Percentiles rank a stretch among this genome's conserved stretches.
phyloP scores from a whole-genome alignment of 64 coral and sea anemone genomes.

The Pocillopora damicornis region DNA sequence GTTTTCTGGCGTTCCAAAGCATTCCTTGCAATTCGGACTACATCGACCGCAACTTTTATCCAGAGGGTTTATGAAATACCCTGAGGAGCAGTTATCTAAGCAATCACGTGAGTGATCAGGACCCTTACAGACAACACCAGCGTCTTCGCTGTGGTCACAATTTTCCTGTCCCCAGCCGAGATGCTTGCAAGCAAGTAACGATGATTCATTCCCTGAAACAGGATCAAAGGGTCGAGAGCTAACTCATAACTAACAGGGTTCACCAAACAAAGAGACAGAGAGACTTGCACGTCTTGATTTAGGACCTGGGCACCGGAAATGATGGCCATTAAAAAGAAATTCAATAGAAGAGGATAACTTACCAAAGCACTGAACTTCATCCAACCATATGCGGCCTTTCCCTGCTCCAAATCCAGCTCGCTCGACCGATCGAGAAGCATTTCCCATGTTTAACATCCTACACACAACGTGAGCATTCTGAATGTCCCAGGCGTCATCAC shows the following conservation, averaged over 20 bases:
- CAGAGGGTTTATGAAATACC: neutral
- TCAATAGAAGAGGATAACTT: neutral
- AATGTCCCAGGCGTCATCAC: conserved; percentile 54
- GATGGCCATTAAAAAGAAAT: neutral
- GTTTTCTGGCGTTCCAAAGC: conserved; percentile 8
- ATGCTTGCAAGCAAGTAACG: conserved; percentile 25
- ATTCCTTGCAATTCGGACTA: conserved; percentile 44
- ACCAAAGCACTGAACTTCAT: conserved; percentile 52
- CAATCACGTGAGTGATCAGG: conserved; percentile 62
- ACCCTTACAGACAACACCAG: conserved; percentile 45
- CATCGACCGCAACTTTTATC: conserved; percentile 49
- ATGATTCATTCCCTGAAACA: conserved; percentile 41
- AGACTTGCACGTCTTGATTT: too few species aligned
- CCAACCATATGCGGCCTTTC: conserved; percentile 23
- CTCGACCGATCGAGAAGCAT: conserved; percentile 21
- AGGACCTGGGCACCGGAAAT: neutral
- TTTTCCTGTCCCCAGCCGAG: conserved; percentile 59
- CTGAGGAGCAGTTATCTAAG: conserved; percentile 6
- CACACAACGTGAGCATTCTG: conserved; percentile 34
- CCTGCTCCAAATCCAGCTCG: conserved; percentile 42
- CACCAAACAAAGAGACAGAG: too few species aligned
- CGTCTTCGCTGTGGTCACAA: conserved; percentile 59
- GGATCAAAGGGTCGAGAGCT: neutral
- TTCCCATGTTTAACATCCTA: conserved; percentile 52
- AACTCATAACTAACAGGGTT: too few species aligned